A percentile compares a stretch with the other conserved stretches of the same genome.
phyloP scores from a whole-genome alignment of 35 echinoderm and acorn worm species.

The Eucidaris tribuloides region DNA sequence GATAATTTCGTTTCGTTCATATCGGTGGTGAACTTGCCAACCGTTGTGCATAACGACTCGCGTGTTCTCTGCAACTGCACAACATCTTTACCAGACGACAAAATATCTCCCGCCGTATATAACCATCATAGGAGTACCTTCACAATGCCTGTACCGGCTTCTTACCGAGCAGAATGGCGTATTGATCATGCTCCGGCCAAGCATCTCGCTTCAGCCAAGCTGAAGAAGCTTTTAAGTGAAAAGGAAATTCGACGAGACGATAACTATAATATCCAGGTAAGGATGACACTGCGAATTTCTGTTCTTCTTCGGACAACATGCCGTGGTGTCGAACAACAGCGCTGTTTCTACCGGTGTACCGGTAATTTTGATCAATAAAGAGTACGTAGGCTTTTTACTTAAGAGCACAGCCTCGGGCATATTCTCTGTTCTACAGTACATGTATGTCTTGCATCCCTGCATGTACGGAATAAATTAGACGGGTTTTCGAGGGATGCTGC shows the following conservation, averaged over 20 bases:
- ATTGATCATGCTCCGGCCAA: neutral
- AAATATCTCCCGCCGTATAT: too few relatives aligned
- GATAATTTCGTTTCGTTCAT: neutral
- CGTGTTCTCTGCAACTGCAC: neutral
- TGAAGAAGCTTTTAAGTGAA: slow-evolving; percentile 6
- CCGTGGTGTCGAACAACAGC: too few relatives aligned
- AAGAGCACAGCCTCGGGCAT: too few relatives aligned
- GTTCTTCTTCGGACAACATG: too few relatives aligned
- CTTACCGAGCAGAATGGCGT: neutral
- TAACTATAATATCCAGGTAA: slow-evolving; percentile 15
- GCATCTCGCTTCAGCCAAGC: neutral
- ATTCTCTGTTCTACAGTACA: too few relatives aligned
- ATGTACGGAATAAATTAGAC: too few relatives aligned
- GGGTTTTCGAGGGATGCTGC: too few relatives aligned
- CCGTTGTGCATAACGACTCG: neutral
- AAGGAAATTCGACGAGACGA: slow-evolving; percentile 28
- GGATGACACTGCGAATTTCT: too few relatives aligned
- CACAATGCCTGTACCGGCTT: slow-evolving; percentile 11
- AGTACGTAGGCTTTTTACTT: too few relatives aligned
- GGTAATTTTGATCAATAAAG: too few relatives aligned
- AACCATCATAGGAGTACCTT: neutral
- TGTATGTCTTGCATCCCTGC: too few relatives aligned
- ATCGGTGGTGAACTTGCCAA: neutral
- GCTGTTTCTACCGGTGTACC: too few relatives aligned
- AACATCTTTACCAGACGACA: neutral